Percentiles rank a stretch among this genome's conserved stretches.
Conservation (phyloP, 2,888 invertebrate genomes). For the Lordiphosa fenestrarum region DNA sequence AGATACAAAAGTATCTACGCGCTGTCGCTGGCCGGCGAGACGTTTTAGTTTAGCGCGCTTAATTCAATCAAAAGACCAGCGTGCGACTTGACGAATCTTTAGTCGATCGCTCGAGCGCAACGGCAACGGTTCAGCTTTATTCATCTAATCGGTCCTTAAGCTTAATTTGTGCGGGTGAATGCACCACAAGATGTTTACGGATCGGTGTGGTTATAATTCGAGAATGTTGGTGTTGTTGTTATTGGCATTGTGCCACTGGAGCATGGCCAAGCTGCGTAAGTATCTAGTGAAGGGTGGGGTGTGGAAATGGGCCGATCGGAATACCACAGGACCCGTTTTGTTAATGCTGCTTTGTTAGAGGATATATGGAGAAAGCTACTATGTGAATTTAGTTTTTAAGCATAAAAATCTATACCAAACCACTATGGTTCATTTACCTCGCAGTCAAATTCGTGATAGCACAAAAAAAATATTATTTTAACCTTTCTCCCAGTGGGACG, state of each 20-base stretch:
- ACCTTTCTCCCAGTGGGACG: no score
- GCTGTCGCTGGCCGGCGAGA: slow-evolving; percentile 27
- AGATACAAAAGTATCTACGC: slow-evolving; percentile 25
- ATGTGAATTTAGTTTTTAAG: no score
- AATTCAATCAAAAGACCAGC: slow-evolving; percentile 67
- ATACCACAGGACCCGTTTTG: no score
- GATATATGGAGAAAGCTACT: no score
- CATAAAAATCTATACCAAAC: no score
- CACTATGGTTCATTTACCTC: no score
- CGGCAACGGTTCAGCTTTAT: slow-evolving; percentile 48
- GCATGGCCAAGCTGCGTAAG: slow-evolving; percentile 56
- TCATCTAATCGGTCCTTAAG: slow-evolving; percentile 17
- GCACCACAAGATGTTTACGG: slow-evolving; percentile 34
- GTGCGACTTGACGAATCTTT: slow-evolving; percentile 48
- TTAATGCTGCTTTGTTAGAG: no score
- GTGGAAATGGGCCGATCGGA: not conserved
- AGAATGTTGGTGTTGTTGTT: slow-evolving; percentile 17
- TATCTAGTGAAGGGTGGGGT: slow-evolving; percentile 8
- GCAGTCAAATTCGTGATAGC: no score
- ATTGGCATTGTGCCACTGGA: slow-evolving; percentile 46
- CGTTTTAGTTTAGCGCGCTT: slow-evolving; percentile 47
- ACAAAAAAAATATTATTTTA: no score
- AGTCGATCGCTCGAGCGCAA: slow-evolving; percentile 56
- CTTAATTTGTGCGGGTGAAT: slow-evolving; percentile 35
- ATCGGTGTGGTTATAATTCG: slow-evolving; percentile 14